Evolutionary conservation across 2,113 vertebrate genomes (phyloP).

Genomic region (Campylomormyrus tamandua): DNA sequence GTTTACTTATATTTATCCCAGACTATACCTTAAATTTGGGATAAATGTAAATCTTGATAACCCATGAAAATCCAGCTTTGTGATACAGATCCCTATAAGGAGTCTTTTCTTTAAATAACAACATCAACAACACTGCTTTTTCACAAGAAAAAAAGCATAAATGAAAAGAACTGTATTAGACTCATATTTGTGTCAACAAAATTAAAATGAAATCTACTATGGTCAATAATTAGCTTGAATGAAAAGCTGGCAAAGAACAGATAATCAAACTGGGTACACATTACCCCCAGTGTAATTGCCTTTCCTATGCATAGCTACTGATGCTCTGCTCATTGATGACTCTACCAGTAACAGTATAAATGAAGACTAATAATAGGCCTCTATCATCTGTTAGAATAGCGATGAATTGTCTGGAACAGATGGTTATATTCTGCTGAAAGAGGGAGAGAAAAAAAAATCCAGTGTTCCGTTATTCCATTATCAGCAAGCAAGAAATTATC

Average conservation of each 20-base stretch:
- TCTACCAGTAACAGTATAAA: constrained; percentile 13
- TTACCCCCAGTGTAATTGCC: neutral
- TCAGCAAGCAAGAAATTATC: neutral
- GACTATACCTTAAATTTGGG: neutral
- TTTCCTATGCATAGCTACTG: neutral
- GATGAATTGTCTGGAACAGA: neutral
- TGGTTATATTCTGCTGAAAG: neutral
- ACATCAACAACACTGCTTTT: neutral
- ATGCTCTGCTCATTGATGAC: neutral
- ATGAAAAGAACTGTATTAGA: neutral
- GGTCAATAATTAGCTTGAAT: neutral
- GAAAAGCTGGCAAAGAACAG: neutral
- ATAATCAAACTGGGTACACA: neutral
- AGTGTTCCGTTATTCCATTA: neutral
- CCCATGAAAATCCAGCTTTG: neutral
- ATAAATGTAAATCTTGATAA: neutral
- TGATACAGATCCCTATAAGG: neutral
- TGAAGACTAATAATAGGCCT: constrained; percentile 10
- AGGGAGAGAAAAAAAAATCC: neutral
- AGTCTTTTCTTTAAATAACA: neutral
- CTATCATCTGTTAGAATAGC: constrained; percentile 4
- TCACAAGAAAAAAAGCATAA: neutral
- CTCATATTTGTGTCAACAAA: neutral
- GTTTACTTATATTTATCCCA: neutral
- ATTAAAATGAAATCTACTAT: neutral